Conservation (phyloP, 2,888 invertebrate genomes). For the Lymantria dispar region DNA sequence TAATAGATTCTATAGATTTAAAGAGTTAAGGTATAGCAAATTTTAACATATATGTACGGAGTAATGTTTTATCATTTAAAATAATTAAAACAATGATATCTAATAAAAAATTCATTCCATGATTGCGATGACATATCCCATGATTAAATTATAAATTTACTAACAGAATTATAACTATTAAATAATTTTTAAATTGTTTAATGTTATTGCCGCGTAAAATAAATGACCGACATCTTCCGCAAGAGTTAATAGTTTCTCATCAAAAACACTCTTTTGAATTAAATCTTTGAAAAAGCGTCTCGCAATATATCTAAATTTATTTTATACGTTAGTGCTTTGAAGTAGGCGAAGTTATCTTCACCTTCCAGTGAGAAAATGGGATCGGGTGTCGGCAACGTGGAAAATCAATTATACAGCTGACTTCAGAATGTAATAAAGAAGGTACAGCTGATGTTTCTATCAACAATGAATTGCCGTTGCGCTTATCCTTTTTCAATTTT, state of each 20-base stretch:
- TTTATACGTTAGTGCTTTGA: conserved; percentile 27
- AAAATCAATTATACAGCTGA: conserved; percentile 65
- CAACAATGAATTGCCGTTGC: conserved; percentile 20
- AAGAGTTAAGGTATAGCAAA: too few relatives aligned
- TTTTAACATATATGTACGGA: too few relatives aligned
- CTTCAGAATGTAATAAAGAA: conserved; percentile 53
- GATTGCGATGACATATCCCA: too few relatives aligned
- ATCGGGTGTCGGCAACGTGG: conserved; percentile 49
- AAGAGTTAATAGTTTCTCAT: conserved; percentile 20
- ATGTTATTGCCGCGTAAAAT: too few relatives aligned
- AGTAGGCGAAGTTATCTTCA: conserved; percentile 40
- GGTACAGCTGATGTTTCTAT: conserved; percentile 50
- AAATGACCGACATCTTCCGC: neutral
- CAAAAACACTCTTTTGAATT: conserved; percentile 20
- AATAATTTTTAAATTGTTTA: too few relatives aligned
- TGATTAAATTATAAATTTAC: too few relatives aligned
- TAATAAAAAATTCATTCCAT: too few relatives aligned
- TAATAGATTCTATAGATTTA: too few relatives aligned
- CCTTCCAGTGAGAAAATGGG: conserved; percentile 51
- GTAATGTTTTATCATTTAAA: too few relatives aligned
- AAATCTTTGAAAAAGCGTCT: conserved; percentile 25
- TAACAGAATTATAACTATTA: too few relatives aligned
- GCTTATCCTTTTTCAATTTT: neutral
- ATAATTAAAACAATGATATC: too few relatives aligned
- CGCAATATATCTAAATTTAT: conserved; percentile 30